phyloP scores from a whole-genome alignment of 2,113 vertebrate genomes.

The Columba janthina region DNA sequence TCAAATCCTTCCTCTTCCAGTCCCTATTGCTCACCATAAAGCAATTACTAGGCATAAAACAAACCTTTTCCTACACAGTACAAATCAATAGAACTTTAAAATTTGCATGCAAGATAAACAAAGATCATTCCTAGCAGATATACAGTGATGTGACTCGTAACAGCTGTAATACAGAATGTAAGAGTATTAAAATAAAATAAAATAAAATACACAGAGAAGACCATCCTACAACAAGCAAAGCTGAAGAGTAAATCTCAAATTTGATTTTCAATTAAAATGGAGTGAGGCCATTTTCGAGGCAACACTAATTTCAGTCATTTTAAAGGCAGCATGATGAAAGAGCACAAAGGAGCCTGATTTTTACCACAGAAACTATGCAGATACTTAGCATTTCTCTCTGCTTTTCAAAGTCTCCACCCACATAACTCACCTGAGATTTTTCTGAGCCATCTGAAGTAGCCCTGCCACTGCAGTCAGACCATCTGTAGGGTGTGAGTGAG shows the following conservation, averaged over 20 bases:
- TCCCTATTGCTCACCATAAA: background rate
- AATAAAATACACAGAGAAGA: background rate
- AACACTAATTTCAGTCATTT: background rate
- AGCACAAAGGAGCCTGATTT: background rate
- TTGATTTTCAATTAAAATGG: background rate
- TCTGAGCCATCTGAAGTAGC: background rate
- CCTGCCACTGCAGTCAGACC: background rate
- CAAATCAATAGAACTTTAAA: background rate
- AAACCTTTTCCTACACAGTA: background rate
- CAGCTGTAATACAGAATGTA: background rate
- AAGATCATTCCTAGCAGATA: background rate
- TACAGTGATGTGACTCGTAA: background rate
- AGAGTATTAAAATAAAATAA: background rate
- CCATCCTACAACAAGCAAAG: background rate
- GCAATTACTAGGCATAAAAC: background rate
- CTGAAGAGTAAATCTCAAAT: background rate
- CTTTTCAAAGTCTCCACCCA: conserved; percentile 2
- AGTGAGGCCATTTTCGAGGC: background rate
- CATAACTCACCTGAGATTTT: conserved; percentile 1
- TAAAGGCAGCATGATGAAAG: background rate
- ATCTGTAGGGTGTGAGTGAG: background rate
- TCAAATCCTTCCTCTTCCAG: background rate
- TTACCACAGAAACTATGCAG: background rate
- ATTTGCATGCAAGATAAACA: background rate
- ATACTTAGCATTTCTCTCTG: background rate